Evolutionary conservation across 1,140 invertebrate species (phyloP), one percentile per base, ranked within the genome.

Genomic region (Panagrolaimus sp.): DNA sequence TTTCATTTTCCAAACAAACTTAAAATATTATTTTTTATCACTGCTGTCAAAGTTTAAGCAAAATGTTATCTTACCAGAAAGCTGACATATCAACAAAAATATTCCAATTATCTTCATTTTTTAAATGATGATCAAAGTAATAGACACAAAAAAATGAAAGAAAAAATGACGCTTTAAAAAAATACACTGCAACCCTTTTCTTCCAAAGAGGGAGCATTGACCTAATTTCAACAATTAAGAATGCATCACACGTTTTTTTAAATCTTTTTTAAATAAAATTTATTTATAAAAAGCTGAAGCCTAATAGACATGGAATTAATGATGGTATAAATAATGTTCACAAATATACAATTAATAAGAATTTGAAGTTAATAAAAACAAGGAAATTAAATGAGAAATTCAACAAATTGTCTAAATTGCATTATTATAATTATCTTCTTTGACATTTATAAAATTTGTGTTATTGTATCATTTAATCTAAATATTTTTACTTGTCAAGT

Each of bases 161-260:
- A 17, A 21, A 28, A 28, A 58, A 28, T 21, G 52, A 26, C 52
- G 52, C 21, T 58, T 26, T 12, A 21, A 28, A 28, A 12, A 26
- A 58, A 28, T 10, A 58, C 2, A 58, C 52, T 58, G 52, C 52
- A 58, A 58, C 52, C 17, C 52, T 21, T 38, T 2, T 7, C 32
- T n/a, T n/a, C n/a, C n/a, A n/a, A n/a, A n/a, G 32, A 38, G 32
- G 52, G 52, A 26, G 52, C 52, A n/a, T 58, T 58, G 52, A 58
- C 52, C 52, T 58, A 58, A 58, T 58, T 58, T 58, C 52, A 28
- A 58, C 52, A 58, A 26, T 58, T 58, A 58, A 58, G 52, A 58
- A 26, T 58, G 52, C 52, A 28, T 28, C 52, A 58, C 21, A 58
- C 28, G 21, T 58, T 58, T 58, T 58, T 58, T 28, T 21, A 58